Base-by-base conservation (phyloP, 2,888 invertebrate species). In the Timandra comae region DNA sequence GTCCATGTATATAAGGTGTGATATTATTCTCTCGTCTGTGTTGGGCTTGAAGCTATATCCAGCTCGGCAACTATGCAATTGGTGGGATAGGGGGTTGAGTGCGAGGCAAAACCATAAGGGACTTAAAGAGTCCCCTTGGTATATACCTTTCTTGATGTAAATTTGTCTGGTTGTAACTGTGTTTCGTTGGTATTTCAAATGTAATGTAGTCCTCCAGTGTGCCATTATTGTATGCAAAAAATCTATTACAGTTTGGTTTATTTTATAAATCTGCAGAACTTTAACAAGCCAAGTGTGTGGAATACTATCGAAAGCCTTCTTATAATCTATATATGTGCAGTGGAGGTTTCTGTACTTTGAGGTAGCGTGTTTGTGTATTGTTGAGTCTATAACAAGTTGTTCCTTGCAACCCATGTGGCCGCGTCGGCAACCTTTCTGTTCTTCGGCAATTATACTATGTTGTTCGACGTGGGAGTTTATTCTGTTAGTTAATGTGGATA, bases 51-150 rank as follows among this genome's bases (percentile, higher is more conserved):
- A 20, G 13, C 23, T 8, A 33, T 37, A 12, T 11, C 26, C 12
- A 11, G 7, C 12, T 10, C 12, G 26, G 10, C 9, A 9, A 10
- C 7, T n/a, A n/a, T 23, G 12, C 12, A 11, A 12, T n/a, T 4
- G 38, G 35, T 12, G 6, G 32, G 35, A 43, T 2, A 43, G 19
- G 3, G 43, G 35, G 7, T 43, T 41, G 1, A 43, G 9, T 6
- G 46, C 34, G 1, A 45, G 31, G 11, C 41, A 39, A 5, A 41
- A 45, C 41, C 41, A 44, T 2, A 45, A 6, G 1, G 42, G 40
- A 20, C 42, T 40, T 1, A 42, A 23, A 3, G 45, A 28, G 13
- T 43, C 38, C 5, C 38, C 43, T 8, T 46, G 41, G 5, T 34
- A 46, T 3, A 42, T 42, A 1, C 36, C 41, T 27, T 29, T 35